Conservation (phyloP, 2,888 invertebrate species). For the Pomacea canaliculata region DNA sequence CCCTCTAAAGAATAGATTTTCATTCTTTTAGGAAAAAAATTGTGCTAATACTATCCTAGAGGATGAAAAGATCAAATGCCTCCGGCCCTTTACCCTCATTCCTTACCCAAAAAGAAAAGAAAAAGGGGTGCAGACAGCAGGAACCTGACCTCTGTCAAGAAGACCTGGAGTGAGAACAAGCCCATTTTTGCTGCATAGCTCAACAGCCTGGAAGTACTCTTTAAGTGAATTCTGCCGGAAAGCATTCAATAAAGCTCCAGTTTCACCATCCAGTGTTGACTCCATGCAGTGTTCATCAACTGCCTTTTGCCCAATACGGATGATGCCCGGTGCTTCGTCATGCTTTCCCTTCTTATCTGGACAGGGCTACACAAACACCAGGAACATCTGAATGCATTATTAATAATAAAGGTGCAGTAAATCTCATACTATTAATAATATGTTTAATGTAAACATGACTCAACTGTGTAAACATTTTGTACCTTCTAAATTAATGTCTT, state of each 20-base stretch:
- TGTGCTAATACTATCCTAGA: too few species aligned
- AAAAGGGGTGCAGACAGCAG: too few species aligned
- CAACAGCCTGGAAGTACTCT: slow-evolving; percentile 58
- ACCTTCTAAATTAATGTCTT: too few species aligned
- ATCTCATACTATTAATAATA: neutral
- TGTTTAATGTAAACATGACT: neutral
- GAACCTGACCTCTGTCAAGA: slow-evolving; percentile 55
- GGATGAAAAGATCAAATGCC: too few species aligned
- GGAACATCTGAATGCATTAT: neutral
- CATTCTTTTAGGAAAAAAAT: too few species aligned
- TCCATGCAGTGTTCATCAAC: slow-evolving; percentile 62
- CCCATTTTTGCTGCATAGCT: slow-evolving; percentile 54
- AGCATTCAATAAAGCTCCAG: slow-evolving; percentile 53
- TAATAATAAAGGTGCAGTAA: neutral
- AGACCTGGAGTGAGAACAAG: slow-evolving; percentile 52
- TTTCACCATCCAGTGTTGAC: slow-evolving; percentile 59
- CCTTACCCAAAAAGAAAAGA: too few species aligned
- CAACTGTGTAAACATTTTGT: neutral
- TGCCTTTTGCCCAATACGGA: slow-evolving; percentile 59
- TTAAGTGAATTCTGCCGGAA: slow-evolving; percentile 60
- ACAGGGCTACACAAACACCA: slow-evolving; percentile 9
- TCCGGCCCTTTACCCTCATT: too few species aligned
- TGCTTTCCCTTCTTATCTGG: slow-evolving; percentile 16
- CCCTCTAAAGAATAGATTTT: too few species aligned
- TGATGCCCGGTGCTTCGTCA: slow-evolving; percentile 43